These are phyloP conservation scores for Dysmachus trigonus DNA, from an alignment of 2,888 invertebrate genomes.

Conservation along the genomic window DNA sequence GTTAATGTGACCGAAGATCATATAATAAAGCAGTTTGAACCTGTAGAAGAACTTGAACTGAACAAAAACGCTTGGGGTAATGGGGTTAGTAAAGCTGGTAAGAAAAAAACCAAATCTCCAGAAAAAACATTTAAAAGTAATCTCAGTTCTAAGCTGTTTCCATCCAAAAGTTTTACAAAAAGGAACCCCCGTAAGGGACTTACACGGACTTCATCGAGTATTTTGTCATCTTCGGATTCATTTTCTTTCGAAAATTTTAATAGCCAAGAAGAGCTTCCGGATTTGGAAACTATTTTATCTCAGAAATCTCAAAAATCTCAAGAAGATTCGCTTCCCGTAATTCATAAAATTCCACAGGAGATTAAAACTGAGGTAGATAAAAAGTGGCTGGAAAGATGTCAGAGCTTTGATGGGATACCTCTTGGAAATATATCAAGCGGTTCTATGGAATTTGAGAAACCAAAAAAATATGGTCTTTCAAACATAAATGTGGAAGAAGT, in stretches of 20 bases:
- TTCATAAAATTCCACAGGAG: constrained; percentile 53
- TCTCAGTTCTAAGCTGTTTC: constrained; percentile 74
- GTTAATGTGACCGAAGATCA: constrained; percentile 52
- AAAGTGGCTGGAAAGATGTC: constrained; percentile 68
- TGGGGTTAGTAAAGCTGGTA: constrained; percentile 53
- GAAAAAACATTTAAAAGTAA: constrained; percentile 55
- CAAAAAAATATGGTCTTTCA: constrained; percentile 60
- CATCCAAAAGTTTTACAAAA: constrained; percentile 73
- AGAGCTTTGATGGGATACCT: neutral
- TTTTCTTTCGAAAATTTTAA: constrained; percentile 44
- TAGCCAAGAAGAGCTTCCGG: constrained; percentile 56
- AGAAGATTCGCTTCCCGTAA: constrained; percentile 51
- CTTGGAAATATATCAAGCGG: neutral
- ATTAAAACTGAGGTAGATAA: constrained; percentile 61
- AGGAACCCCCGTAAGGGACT: constrained; percentile 80
- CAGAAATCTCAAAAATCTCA: constrained; percentile 56
- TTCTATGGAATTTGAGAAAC: constrained; percentile 41
- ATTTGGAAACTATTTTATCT: constrained; percentile 62
- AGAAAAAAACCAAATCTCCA: neutral
- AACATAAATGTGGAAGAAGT: constrained; percentile 59
- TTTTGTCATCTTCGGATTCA: constrained; percentile 53
- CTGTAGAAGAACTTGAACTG: constrained; percentile 53
- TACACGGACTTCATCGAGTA: constrained; percentile 55
- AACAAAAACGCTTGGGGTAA: constrained; percentile 67
- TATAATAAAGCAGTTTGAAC: constrained; percentile 58